These are phyloP conservation scores for Andrena hattorfiana DNA, from an alignment of 2,888 invertebrate genomes.

Conservation along the genomic window DNA sequence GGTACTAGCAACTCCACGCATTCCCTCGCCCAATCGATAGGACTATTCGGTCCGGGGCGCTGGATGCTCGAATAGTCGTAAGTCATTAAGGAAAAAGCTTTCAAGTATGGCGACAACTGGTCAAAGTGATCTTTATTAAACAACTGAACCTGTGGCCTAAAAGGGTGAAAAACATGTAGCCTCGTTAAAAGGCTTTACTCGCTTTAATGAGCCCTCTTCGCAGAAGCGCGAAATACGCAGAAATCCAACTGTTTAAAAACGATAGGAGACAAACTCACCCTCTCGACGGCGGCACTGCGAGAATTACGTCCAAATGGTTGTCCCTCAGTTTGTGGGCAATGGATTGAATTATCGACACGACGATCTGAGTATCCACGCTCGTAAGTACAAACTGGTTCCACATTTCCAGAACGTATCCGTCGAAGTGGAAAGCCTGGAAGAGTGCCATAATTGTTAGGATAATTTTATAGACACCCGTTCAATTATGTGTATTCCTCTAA, in stretches of 20 bases:
- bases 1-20: slow-evolving; percentile 92
- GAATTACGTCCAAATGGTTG: slow-evolving; percentile 87
- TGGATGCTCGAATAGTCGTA: slow-evolving; percentile 96
- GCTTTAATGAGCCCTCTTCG: not conserved
- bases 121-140: slow-evolving; percentile 92
- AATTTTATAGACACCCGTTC: slow-evolving; percentile 88
- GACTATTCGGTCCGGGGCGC: slow-evolving; percentile 96
- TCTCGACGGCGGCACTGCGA: slow-evolving; percentile 93
- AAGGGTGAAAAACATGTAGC: slow-evolving; percentile 45
- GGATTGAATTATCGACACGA: slow-evolving; percentile 88
- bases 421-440: slow-evolving; percentile 92
- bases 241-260: not conserved
- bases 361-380: slow-evolving; percentile 86
- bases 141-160: slow-evolving; percentile 86
- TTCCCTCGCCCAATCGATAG: slow-evolving; percentile 92
- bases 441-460: slow-evolving; percentile 86
- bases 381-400: slow-evolving; percentile 93
- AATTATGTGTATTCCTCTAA: not conserved
- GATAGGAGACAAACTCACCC: slow-evolving; percentile 83
- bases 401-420: slow-evolving; percentile 96
- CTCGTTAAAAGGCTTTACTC: not conserved
- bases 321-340: slow-evolving; percentile 86
- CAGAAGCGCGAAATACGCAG: not conserved
- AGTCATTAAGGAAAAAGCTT: slow-evolving; percentile 97
- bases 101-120: slow-evolving; percentile 91